A percentile compares a stretch with the other conserved stretches of the same genome.
Conservation (phyloP, 2,888 invertebrate species). For the Invenusta paracnida region DNA sequence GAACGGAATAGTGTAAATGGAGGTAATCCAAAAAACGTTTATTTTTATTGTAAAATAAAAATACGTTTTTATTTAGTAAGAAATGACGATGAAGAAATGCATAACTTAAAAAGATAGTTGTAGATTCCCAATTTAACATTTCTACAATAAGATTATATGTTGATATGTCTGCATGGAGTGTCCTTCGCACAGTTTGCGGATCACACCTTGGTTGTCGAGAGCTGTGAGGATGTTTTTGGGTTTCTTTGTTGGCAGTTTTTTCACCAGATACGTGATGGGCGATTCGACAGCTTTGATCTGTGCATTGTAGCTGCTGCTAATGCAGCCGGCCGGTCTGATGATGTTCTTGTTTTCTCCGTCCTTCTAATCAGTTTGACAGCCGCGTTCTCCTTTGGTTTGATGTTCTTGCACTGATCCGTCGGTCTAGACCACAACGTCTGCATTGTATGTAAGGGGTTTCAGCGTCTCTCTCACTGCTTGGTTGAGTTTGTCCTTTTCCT, state of each 20-base stretch:
- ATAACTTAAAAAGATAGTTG: too few relatives aligned
- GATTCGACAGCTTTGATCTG: not conserved
- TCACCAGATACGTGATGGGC: not conserved
- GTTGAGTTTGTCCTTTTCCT: not conserved
- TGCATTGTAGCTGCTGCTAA: not conserved
- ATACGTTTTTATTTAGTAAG: too few relatives aligned
- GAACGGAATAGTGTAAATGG: too few relatives aligned
- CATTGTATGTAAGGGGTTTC: not conserved
- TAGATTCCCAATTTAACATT: too few relatives aligned
- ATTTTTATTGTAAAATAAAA: too few relatives aligned
- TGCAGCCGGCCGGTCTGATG: not conserved
- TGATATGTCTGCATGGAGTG: not conserved
- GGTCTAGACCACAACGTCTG: not conserved
- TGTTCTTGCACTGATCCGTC: not conserved
- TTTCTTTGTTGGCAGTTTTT: not conserved
- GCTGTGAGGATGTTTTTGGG: not conserved
- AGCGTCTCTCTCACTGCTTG: not conserved
- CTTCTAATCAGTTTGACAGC: not conserved
- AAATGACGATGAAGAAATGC: too few relatives aligned
- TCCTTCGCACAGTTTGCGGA: not conserved
- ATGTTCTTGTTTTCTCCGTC: not conserved
- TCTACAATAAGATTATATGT: too few relatives aligned
- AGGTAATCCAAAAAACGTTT: too few relatives aligned
- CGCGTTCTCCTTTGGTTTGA: constrained; percentile 7
- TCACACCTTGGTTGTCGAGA: not conserved